A percentile compares a stretch with the other conserved stretches of the same genome.
These are phyloP conservation scores for Spermophilus dauricus DNA, from an alignment of 2,113 vertebrate species.

Conservation along the genomic window DNA sequence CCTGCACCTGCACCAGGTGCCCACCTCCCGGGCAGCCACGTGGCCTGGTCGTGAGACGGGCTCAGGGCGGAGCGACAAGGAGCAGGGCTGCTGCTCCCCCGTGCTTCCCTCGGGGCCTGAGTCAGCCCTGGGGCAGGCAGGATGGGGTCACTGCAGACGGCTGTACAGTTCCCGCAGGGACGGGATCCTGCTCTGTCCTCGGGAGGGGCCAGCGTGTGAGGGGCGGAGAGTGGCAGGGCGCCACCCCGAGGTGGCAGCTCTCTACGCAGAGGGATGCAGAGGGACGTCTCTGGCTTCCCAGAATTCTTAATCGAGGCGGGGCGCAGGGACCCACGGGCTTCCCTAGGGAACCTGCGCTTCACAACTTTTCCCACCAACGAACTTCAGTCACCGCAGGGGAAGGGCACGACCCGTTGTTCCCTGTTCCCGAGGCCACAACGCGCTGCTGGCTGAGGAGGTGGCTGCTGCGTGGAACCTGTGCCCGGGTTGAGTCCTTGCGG, in stretches of 20 bases:
- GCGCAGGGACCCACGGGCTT: background rate
- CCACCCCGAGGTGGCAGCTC: no score
- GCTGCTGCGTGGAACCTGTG: background rate
- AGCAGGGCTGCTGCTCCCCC: background rate
- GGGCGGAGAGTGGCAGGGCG: background rate
- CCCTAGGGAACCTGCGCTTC: background rate
- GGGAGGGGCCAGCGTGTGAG: background rate
- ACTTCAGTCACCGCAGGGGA: background rate
- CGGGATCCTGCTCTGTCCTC: background rate
- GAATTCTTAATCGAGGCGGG: constrained; percentile 59
- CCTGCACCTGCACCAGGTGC: no score
- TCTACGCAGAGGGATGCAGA: background rate
- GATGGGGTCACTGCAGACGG: background rate
- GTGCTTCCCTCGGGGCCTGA: background rate
- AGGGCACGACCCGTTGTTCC: no score
- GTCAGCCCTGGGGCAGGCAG: background rate
- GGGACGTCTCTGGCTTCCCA: constrained; percentile 42
- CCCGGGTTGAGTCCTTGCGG: background rate
- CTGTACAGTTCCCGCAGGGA: background rate
- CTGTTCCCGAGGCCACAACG: no score
- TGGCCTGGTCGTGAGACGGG: background rate
- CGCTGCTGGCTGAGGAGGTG: background rate
- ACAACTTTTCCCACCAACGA: background rate
- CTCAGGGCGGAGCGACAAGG: background rate
- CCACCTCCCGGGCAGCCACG: no score